Percentiles rank a stretch among this genome's conserved stretches.
Evolutionary conservation across 2,797 vertebrate genomes (phyloP).

Genomic region (Oreochromis mossambicus): DNA sequence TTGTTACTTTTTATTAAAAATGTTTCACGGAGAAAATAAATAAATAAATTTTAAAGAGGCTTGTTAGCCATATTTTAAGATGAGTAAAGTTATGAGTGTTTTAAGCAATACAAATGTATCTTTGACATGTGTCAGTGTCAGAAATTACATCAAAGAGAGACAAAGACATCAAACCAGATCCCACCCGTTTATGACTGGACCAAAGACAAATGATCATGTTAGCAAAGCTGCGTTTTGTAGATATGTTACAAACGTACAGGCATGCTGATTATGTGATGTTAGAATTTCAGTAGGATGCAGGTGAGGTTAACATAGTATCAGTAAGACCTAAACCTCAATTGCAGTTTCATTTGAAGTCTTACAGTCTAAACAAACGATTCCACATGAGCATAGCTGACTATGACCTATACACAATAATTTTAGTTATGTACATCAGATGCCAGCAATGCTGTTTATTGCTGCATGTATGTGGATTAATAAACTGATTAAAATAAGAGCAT

Average conservation of each 20-base stretch:
- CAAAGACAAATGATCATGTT: neutral
- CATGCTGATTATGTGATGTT: rapidly evolving
- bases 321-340: neutral
- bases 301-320: neutral
- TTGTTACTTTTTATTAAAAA: neutral
- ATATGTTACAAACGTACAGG: rapidly evolving
- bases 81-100: rapidly evolving
- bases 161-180: rapidly evolving
- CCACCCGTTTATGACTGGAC: neutral
- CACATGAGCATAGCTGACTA: neutral
- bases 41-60: neutral
- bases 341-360: rapidly evolving
- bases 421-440: neutral
- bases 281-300: neutral
- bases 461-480: neutral
- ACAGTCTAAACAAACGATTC: rapidly evolving
- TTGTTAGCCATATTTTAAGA: neutral
- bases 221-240: neutral
- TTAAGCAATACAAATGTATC: neutral
- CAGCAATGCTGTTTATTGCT: neutral
- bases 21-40: neutral
- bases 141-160: rapidly evolving
- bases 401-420: rapidly evolving
- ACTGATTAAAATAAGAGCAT: neutral
- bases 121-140: rapidly evolving